These are phyloP conservation scores for Leptinotarsa undecemlineata DNA, from an alignment of 1,140 invertebrate species.

Conservation along the genomic window DNA sequence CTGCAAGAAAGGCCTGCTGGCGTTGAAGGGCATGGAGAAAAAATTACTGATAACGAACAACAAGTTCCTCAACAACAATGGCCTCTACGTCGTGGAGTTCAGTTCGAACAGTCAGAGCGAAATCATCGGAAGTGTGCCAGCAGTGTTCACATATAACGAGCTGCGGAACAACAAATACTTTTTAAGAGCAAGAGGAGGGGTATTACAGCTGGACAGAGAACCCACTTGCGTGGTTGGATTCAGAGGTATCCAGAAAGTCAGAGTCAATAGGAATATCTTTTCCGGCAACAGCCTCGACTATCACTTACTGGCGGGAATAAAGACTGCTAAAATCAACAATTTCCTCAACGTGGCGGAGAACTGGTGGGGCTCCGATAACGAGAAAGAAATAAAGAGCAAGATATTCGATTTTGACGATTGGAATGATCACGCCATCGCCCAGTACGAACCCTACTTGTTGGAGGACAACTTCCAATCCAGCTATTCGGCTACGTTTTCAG, in stretches of 20 bases:
- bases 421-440: slow-evolving; percentile 95
- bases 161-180: slow-evolving; percentile 72
- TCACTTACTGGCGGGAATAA: slow-evolving; percentile 89
- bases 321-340: slow-evolving; percentile 85
- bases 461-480: slow-evolving; percentile 75
- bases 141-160: slow-evolving; percentile 78
- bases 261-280: slow-evolving; percentile 88
- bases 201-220: slow-evolving; percentile 56
- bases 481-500: slow-evolving; percentile 70
- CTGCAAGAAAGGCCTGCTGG: slow-evolving; percentile 81
- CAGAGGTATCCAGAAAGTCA: slow-evolving; percentile 92
- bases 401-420: slow-evolving; percentile 99
- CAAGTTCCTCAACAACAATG: slow-evolving; percentile 80
- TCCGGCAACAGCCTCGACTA: slow-evolving; percentile 87
- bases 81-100: slow-evolving; percentile 87
- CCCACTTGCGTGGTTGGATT: slow-evolving; percentile 88
- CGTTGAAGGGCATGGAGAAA: slow-evolving; percentile 96
- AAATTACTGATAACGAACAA: slow-evolving; percentile 80
- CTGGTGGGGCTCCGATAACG: slow-evolving; percentile 89
- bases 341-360: slow-evolving; percentile 88
- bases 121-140: slow-evolving; percentile 81
- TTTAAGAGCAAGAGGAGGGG: slow-evolving; percentile 43
- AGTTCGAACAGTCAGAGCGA: slow-evolving; percentile 90
- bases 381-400: slow-evolving; percentile 72
- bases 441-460: slow-evolving; percentile 84